Base-by-base conservation (phyloP, 1,140 invertebrate species). In the Scaptodrosophila lebanonensis region DNA sequence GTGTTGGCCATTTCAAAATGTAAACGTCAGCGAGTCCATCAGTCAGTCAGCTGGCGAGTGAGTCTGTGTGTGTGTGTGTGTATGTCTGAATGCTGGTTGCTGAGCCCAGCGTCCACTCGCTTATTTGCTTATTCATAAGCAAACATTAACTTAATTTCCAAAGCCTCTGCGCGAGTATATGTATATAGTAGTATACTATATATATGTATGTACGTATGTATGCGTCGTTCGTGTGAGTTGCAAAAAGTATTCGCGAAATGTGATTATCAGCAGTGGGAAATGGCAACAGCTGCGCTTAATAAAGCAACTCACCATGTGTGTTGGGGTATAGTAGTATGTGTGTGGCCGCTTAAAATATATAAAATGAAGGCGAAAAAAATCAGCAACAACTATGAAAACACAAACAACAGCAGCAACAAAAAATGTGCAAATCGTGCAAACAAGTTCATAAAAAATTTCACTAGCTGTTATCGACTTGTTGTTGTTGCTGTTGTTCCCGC, bases 61-160 rank as follows among this genome's bases (percentile, higher is more conserved):
- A 25, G 8, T 25, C 22, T 25, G n/a, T n/a, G n/a, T n/a, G n/a
- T n/a, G n/a, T n/a, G n/a, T n/a, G n/a, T n/a, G n/a, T n/a, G n/a
- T n/a, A n/a, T n/a, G n/a, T n/a, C n/a, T n/a, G n/a, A n/a, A n/a
- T n/a, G n/a, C 42, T 18, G 60, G 17, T 29, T 33, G 13, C 27
- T 29, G 36, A 53, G 45, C 22, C 36, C 52, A 42, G 25, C 30
- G 17, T 22, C 25, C 17, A 30, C 32, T 29, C 76, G 72, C 59
- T 84, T 84, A 76, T 84, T 84, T 84, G 82, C 64, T 84, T 84
- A 84, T 84, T 84, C 73, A 84, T 84, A 84, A 84, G 82, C 73
- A 84, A 84, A 84, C 82, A 84, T 84, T 84, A 82, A 84, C 79
- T 84, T 84, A 82, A 84, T 84, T 84, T 84, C 66, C 79, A 72